Evolutionary conservation across 2,797 vertebrate genomes (phyloP).

Genomic region (Sebastes alutus): DNA sequence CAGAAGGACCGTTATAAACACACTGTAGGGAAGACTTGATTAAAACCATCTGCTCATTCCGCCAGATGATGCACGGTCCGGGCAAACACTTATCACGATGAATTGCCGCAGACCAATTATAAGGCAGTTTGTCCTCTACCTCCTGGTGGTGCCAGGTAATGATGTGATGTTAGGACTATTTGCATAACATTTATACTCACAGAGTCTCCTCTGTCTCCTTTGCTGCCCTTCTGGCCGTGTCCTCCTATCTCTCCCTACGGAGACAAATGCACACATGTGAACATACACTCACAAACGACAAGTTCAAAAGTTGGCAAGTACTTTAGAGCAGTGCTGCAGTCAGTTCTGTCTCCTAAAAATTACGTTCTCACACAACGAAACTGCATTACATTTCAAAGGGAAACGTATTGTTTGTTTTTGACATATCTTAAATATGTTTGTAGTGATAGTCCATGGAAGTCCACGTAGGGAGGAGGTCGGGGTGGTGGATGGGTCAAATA

Average conservation of each 20-base stretch:
- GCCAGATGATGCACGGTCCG: constrained; percentile 10
- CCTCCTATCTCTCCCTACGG: constrained; percentile 89
- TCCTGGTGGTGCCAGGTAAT: constrained; percentile 23
- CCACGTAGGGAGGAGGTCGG: too few relatives aligned
- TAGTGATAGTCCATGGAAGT: too few relatives aligned
- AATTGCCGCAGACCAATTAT: constrained; percentile 27
- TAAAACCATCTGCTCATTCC: constrained; percentile 23
- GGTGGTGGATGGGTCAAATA: too few relatives aligned
- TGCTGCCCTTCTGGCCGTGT: constrained; percentile 92
- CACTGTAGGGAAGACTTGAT: not conserved
- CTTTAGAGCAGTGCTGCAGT: not conserved
- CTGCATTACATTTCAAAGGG: not conserved
- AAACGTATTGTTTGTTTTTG: too few relatives aligned
- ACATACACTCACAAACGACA: not conserved
- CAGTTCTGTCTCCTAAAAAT: not conserved
- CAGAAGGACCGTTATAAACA: constrained; percentile 12
- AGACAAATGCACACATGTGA: constrained; percentile 11
- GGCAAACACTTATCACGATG: constrained; percentile 12
- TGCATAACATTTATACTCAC: constrained; percentile 79
- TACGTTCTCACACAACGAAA: not conserved
- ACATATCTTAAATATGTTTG: too few relatives aligned
- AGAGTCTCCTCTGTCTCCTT: constrained; percentile 91
- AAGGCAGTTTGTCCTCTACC: constrained; percentile 16
- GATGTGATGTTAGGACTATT: constrained; percentile 3
- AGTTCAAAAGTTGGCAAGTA: not conserved